Conservation (phyloP, 1,140 invertebrate species). For the Lanistes nyassanus region DNA sequence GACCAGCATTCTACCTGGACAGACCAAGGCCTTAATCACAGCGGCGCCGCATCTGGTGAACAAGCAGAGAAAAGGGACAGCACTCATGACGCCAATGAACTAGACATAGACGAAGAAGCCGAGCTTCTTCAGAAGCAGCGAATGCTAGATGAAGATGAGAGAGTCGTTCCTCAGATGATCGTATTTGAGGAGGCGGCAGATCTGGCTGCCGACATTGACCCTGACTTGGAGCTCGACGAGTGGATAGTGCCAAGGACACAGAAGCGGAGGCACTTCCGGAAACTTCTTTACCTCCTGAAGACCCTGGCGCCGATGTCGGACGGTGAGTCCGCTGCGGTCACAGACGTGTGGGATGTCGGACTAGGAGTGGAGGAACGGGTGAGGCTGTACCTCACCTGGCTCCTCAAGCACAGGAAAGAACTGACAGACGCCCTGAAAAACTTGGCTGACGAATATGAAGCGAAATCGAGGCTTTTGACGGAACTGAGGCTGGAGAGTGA, state of each 20-base stretch:
- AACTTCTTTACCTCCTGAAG: conserved; percentile 13
- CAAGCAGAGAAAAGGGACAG: neutral
- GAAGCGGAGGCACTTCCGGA: neutral
- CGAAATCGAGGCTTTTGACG: neutral
- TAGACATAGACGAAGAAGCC: conserved; percentile 6
- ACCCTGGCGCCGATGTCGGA: conserved; percentile 29
- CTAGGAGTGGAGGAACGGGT: neutral
- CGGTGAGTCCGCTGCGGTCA: conserved; percentile 15
- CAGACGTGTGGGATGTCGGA: conserved; percentile 22
- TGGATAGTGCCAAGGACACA: neutral
- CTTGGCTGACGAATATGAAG: neutral
- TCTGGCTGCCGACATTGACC: too few relatives aligned
- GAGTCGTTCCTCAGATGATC: neutral
- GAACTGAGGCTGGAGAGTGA: conserved; percentile 19
- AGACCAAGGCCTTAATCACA: neutral
- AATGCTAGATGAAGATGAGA: neutral
- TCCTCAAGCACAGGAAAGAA: neutral
- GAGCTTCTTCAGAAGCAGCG: neutral
- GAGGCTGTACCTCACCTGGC: conserved; percentile 10
- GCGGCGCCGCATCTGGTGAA: neutral
- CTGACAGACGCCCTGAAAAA: conserved; percentile 1
- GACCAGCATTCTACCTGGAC: neutral
- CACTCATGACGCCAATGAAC: neutral
- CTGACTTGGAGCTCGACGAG: neutral
- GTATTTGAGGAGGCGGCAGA: neutral